Conservation (phyloP, 2,797 vertebrate genomes). For the Phalloptychus januarius region DNA sequence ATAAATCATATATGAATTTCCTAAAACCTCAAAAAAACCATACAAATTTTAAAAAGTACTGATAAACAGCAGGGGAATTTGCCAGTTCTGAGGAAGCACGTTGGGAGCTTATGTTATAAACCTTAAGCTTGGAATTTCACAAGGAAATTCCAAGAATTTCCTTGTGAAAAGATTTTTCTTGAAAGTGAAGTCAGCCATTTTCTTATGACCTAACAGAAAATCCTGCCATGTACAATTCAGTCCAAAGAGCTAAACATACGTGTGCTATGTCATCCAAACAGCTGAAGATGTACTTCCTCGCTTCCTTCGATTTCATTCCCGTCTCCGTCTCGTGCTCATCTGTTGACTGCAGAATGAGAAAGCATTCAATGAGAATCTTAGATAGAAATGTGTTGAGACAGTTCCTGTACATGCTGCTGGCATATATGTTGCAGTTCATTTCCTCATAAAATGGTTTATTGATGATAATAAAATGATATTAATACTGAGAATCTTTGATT, state of each 20-base stretch:
- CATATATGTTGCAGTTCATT: background rate
- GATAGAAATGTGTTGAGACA: slow-evolving; percentile 5
- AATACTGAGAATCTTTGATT: background rate
- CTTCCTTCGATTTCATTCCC: slow-evolving; percentile 99
- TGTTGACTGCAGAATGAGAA: slow-evolving; percentile 83
- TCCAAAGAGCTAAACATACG: slow-evolving; percentile 80
- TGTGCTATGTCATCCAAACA: slow-evolving; percentile 99
- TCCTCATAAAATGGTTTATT: background rate
- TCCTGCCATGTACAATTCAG: slow-evolving; percentile 8
- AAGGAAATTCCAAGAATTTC: slow-evolving; percentile 8
- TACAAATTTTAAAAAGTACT: background rate
- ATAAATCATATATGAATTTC: slow-evolving; percentile 5
- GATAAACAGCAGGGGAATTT: slow-evolving; percentile 40
- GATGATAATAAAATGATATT: background rate
- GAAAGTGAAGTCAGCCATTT: slow-evolving; percentile 6
- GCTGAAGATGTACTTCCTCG: slow-evolving; percentile 99
- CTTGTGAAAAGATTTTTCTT: slow-evolving; percentile 17
- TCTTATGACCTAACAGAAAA: background rate
- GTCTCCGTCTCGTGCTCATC: slow-evolving; percentile 98
- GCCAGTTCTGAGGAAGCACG: slow-evolving; percentile 36
- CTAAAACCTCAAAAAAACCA: slow-evolving; percentile 16
- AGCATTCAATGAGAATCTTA: background rate
- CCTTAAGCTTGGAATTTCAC: slow-evolving; percentile 16
- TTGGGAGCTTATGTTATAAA: background rate
- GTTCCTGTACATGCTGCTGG: background rate